Evolutionary conservation across 2,113 vertebrate genomes (phyloP), one percentile per base, ranked within the genome.

Genomic region (Psilopsiagon aurifrons): DNA sequence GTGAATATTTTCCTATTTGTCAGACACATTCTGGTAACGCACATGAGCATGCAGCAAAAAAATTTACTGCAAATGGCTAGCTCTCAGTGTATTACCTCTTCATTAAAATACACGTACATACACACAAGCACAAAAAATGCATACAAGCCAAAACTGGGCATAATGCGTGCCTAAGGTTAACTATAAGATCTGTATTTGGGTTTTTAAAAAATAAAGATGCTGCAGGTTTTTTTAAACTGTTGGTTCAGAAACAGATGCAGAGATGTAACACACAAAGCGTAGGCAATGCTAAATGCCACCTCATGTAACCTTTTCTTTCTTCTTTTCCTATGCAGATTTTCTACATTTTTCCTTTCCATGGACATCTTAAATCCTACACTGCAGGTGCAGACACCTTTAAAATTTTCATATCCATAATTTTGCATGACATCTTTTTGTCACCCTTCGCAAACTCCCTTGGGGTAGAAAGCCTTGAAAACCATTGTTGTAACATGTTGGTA

Each of bases 171-270:
- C 39, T 20, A 82, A 66, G 22, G 16, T 54, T 92, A 57, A n/a
- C 62, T 66, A 37, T 29, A 46, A 73, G 70, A 41, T 51, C 74
- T 91, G 76, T 80, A 77, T 83, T 94, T 91, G 82, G 49, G 54
- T 24, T 70, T 71, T 67, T 11, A 28, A 84, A 84, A 94, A 93
- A 89, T 85, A 79, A 87, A 95, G 67, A 82, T 23, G 19, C 9
- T 57, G 62, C 52, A 76, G 81, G 78, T 93, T 90, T 94, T 94
- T 96, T 95, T 91, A 69, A 94, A 62, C 57, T 51, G 5, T 59
- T 91, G 83, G 47, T 54, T 96, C 77, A 87, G 78, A 86, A 81
- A 44, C 35, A 80, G 79, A 69, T 57, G 57, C 41, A 57, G 88
- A 70, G 47, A 71, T 68, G 68, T 44, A 64, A 35, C 37, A 55